Percentiles rank a stretch among this genome's conserved stretches.
Evolutionary conservation across 2,888 invertebrate genomes (phyloP).

Genomic region (Eledona agricola): DNA sequence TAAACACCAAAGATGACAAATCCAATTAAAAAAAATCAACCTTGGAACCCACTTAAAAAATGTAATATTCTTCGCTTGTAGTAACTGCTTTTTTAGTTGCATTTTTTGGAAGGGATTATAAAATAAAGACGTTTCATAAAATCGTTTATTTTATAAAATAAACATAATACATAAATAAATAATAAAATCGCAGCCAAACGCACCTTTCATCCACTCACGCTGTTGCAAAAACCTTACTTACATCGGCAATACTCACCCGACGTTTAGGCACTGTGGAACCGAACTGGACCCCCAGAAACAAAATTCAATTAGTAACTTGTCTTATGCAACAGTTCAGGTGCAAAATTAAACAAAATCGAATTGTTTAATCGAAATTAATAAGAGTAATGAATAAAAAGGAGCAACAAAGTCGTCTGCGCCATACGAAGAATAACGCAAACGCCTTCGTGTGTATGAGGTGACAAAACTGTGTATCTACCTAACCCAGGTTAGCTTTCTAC

Average conservation of each 20-base stretch:
- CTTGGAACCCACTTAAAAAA: too few relatives aligned
- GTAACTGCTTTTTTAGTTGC: too few relatives aligned
- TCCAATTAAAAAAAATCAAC: too few relatives aligned
- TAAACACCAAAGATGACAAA: too few relatives aligned
- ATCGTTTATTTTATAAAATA: too few relatives aligned
- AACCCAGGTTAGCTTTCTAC: slow-evolving; percentile 56
- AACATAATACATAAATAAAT: too few relatives aligned
- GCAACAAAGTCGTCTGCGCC: slow-evolving; percentile 6
- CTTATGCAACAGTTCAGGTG: slow-evolving; percentile 3
- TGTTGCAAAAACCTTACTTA: slow-evolving; percentile 32
- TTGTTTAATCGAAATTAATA: slow-evolving; percentile 9
- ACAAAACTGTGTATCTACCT: slow-evolving; percentile 48
- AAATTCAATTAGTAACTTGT: slow-evolving; percentile 32
- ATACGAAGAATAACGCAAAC: slow-evolving; percentile 9
- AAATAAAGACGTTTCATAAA: too few relatives aligned
- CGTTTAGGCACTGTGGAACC: slow-evolving; percentile 21
- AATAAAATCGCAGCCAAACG: slow-evolving; percentile 8
- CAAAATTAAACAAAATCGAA: slow-evolving; percentile 11
- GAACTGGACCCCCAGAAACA: slow-evolving; percentile 36
- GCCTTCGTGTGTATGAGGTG: slow-evolving; percentile 25
- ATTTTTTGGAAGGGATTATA: too few relatives aligned
- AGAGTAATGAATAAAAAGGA: slow-evolving; percentile 13
- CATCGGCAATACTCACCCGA: slow-evolving; percentile 34
- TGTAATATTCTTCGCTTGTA: too few relatives aligned
- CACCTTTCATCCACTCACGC: slow-evolving; percentile 6